phyloP scores from a whole-genome alignment of 2,797 vertebrate genomes.

The Rachycentron canadum region DNA sequence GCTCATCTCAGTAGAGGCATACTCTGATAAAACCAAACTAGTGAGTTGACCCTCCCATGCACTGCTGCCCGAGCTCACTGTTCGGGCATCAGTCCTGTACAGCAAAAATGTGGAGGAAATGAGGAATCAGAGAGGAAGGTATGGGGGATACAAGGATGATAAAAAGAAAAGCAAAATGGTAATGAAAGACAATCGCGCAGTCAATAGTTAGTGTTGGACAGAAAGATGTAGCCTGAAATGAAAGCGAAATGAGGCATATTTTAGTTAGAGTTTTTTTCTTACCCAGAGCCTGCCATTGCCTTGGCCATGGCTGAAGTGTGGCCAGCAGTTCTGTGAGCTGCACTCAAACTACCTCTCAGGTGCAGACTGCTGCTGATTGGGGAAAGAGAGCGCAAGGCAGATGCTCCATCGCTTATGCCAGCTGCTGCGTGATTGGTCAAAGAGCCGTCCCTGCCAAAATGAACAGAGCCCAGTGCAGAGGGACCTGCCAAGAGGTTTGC shows the following conservation, averaged over 20 bases:
- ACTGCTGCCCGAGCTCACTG: slow-evolving; percentile 95
- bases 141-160: background rate
- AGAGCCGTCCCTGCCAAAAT: slow-evolving; percentile 88
- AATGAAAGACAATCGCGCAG: background rate
- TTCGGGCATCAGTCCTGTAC: slow-evolving; percentile 90
- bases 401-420: slow-evolving; percentile 86
- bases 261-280: slow-evolving; percentile 42
- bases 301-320: slow-evolving; percentile 74
- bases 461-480: slow-evolving; percentile 87
- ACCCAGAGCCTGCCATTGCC: slow-evolving; percentile 92
- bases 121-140: background rate
- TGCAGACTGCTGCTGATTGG: slow-evolving; percentile 90
- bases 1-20: slow-evolving; percentile 98
- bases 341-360: slow-evolving; percentile 82
- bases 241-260: background rate
- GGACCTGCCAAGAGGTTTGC: slow-evolving; percentile 92
- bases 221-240: background rate
- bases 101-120: slow-evolving; percentile 3
- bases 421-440: slow-evolving; percentile 86
- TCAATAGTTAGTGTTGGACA: background rate
- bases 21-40: slow-evolving; percentile 96
- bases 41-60: slow-evolving; percentile 97
- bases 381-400: slow-evolving; percentile 93
- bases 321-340: slow-evolving; percentile 69
- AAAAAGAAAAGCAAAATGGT: background rate